Base-by-base conservation (phyloP, 2,888 invertebrate genomes). In the Tetranychus truncatus region DNA sequence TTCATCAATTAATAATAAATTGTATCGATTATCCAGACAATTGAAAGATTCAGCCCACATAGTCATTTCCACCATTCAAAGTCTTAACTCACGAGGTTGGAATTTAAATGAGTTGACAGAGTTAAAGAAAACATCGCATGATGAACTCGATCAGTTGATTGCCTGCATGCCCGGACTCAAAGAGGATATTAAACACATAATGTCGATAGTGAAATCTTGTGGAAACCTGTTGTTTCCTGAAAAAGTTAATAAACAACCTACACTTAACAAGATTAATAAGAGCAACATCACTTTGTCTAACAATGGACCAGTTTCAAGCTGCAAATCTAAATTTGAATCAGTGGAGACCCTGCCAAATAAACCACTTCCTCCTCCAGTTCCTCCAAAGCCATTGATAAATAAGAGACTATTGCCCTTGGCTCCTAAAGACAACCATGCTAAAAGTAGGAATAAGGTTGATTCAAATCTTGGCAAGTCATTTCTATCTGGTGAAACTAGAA, bases 131-230 rank as follows among this genome's bases (percentile, higher is more conserved):
- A 15, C 15, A 11, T 55, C 69, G 9, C 77, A 77, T 21, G 93
- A 94, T 82, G 90, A 91, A 66, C 84, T 95, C 67, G 94, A 94
- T 83, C 91, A 92, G 82, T 86, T 96, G 77, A 89, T 94, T 78
- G 89, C 90, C 11, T 91, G 92, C 81, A 89, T 93, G 20, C 87
- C 91, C 81, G 90, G 91, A 9, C 86, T 95, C 45, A 91, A 90
- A 0, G 91, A 91, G 82, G 93, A 95, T 83, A 91, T 94, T 66
- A 86, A 92, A 78, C 90, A 91, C 82, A 89, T 92, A 20, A 89
- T 92, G 21, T 92, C 92, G 18, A 91, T 94, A 81, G 92, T 95
- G 80, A 92, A 87, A 81, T 82, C 81, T 71, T 84, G 84, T 77
- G 81, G 82, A 24, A 76, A 83, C 89, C 77, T 78, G 46, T 74